Evolutionary conservation across 2,113 vertebrate genomes (phyloP).

Genomic region (Murina feae): DNA sequence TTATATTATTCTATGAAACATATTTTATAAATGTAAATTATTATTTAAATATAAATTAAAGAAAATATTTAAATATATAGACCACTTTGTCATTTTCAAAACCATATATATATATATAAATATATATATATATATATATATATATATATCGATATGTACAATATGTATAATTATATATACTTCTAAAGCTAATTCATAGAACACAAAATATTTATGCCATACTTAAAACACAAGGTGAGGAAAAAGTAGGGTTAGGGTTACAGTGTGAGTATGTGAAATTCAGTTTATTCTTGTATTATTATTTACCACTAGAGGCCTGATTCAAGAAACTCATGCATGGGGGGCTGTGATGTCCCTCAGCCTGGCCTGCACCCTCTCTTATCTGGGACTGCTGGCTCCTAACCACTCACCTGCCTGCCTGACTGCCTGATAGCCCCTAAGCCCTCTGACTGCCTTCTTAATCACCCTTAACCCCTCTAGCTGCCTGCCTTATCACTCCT

Average conservation of each 20-base stretch:
- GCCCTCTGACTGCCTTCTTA: too few species aligned
- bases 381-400: too few species aligned
- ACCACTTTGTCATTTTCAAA: neutral
- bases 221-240: neutral
- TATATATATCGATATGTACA: neutral
- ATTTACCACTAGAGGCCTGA: neutral
- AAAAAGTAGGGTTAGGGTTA: neutral
- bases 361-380: too few species aligned
- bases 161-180: neutral
- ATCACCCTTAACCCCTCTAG: too few species aligned
- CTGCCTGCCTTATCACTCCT: too few species aligned
- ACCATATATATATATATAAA: neutral
- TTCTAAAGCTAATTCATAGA: neutral
- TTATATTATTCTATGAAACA: neutral
- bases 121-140: neutral
- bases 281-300: neutral
- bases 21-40: neutral
- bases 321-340: too few species aligned
- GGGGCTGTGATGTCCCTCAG: too few species aligned
- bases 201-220: neutral
- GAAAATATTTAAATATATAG: neutral
- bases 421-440: too few species aligned
- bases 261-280: neutral
- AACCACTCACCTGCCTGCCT: too few species aligned
- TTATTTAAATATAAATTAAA: neutral